Conservation (phyloP, 1,140 invertebrate species). For the Formica selysi region DNA sequence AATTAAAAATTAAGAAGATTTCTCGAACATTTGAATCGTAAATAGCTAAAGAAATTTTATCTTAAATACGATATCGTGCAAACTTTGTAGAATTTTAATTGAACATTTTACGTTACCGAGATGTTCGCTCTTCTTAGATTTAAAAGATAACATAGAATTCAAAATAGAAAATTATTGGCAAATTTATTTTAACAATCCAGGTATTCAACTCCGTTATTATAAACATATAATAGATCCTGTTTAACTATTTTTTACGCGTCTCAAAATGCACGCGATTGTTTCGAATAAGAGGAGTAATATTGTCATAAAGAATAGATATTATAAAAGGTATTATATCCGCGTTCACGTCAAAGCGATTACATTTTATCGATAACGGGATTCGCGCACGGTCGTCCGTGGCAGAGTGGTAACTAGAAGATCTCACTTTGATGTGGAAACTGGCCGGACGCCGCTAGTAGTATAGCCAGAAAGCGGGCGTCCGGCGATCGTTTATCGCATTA, state of each 20-base stretch:
- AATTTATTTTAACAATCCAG: background rate
- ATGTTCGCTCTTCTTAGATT: background rate
- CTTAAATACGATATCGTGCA: background rate
- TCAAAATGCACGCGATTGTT: background rate
- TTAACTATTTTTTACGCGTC: background rate
- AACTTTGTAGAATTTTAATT: constrained; percentile 1
- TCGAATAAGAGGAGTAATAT: background rate
- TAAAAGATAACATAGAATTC: background rate
- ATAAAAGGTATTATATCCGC: background rate
- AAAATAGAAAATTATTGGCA: background rate
- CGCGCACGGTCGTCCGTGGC: constrained; percentile 31
- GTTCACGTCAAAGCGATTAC: constrained; percentile 41
- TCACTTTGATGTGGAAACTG: constrained; percentile 55
- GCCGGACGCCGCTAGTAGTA: constrained; percentile 56
- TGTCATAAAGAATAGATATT: too few species aligned
- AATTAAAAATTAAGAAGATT: constrained; percentile 9
- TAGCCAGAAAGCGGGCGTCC: constrained; percentile 52
- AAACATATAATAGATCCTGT: background rate
- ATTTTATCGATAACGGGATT: constrained; percentile 54
- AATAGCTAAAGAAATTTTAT: background rate
- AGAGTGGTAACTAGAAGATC: background rate
- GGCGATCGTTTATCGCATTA: constrained; percentile 60
- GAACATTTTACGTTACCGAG: background rate
- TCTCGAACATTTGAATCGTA: background rate
- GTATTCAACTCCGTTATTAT: background rate